Conservation (phyloP, 1,140 invertebrate genomes). For the Drosophila guanche region DNA sequence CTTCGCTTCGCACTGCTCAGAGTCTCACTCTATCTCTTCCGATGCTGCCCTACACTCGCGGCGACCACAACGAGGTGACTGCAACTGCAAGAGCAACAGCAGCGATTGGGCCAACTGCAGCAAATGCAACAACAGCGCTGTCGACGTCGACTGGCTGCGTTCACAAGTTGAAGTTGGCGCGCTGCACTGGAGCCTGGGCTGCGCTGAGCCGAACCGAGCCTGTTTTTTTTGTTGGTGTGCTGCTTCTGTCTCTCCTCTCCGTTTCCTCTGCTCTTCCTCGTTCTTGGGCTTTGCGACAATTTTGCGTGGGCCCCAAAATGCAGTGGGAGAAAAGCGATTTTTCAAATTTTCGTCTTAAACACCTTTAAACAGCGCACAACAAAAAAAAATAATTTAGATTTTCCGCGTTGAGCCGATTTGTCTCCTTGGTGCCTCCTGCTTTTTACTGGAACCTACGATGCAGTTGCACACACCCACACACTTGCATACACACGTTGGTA, state of each 20-base stretch:
- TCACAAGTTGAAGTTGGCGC: constrained; percentile 42
- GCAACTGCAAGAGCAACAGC: constrained; percentile 57
- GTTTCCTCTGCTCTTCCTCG: constrained; percentile 4
- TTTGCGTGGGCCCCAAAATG: neutral
- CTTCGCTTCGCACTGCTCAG: constrained; percentile 37
- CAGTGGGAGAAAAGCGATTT: too few relatives aligned
- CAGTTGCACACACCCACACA: constrained; percentile 25
- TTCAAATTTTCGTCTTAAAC: neutral
- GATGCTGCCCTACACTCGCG: constrained; percentile 21
- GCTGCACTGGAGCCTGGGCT: constrained; percentile 37
- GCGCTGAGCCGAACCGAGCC: constrained; percentile 8
- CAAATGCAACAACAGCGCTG: constrained; percentile 16
- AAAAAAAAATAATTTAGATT: constrained; percentile 16
- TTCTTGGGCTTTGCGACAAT: neutral
- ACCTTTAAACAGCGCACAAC: constrained; percentile 1
- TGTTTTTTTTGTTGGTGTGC: constrained; percentile 43
- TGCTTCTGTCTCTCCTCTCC: constrained; percentile 11
- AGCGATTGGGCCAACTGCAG: constrained; percentile 45
- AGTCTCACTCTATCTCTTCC: constrained; percentile 14
- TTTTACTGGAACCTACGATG: constrained; percentile 40
- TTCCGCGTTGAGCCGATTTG: constrained; percentile 13
- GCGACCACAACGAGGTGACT: constrained; percentile 29
- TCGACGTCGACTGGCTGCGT: constrained; percentile 35
- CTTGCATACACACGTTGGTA: constrained; percentile 35
- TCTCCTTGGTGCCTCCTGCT: constrained; percentile 9